A percentile compares a stretch with the other conserved stretches of the same genome.
Conservation (phyloP, 2,113 vertebrate species). For the Aspidoscelis tigris region DNA sequence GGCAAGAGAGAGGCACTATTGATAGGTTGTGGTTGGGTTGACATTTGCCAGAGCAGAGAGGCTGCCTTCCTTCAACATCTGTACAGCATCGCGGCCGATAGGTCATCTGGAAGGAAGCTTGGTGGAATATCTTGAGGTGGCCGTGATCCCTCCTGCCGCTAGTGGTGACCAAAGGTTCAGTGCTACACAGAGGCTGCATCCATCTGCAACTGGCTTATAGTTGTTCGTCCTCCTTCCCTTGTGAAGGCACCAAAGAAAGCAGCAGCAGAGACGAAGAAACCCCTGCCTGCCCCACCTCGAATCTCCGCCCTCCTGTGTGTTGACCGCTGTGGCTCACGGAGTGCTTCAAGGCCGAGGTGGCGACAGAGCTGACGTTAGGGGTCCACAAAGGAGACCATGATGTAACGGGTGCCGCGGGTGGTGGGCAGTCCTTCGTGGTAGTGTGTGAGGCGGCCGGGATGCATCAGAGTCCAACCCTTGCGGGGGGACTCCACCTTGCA, state of each 20-base stretch:
- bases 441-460: conserved; percentile 89
- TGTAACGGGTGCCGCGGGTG: conserved; percentile 86
- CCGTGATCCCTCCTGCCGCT: neutral
- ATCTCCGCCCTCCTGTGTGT: neutral
- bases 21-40: neutral
- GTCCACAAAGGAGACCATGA: conserved; percentile 93
- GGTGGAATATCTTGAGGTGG: neutral
- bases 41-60: neutral
- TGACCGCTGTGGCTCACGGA: neutral
- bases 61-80: neutral
- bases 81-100: no score
- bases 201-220: neutral
- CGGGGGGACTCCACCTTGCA: conserved; percentile 83
- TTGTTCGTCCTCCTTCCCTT: neutral
- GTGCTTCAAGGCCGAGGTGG: neutral
- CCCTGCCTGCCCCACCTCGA: neutral
- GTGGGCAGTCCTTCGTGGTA: conserved; percentile 90
- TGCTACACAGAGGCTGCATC: neutral
- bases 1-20: neutral
- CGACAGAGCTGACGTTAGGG: conserved; percentile 67
- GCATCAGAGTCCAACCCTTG: conserved; percentile 90
- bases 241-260: neutral
- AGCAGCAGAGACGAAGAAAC: neutral
- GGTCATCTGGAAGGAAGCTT: neutral
- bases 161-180: neutral